Percentiles rank a stretch among this genome's conserved stretches.
Conservation (phyloP, 2,888 invertebrate species). For the Scrobipalpa costella region DNA sequence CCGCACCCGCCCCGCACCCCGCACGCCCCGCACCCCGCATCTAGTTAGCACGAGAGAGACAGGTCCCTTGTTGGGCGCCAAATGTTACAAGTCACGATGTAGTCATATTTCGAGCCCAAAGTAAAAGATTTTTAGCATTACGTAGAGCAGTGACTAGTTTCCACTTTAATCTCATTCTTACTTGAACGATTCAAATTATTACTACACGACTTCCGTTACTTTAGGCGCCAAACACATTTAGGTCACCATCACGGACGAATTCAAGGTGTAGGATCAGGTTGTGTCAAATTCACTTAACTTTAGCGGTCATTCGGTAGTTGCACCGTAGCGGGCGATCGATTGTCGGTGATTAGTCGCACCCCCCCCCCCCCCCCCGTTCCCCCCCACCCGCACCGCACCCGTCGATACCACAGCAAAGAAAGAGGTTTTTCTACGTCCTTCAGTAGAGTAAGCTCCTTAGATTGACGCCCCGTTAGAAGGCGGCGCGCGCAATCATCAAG, state of each 20-base stretch:
- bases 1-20: slow-evolving; percentile 25
- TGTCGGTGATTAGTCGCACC: slow-evolving; percentile 16
- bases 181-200: neutral
- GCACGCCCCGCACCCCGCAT: slow-evolving; percentile 25
- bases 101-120: neutral
- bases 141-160: neutral
- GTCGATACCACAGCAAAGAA: slow-evolving; percentile 23
- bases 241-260: slow-evolving; percentile 34
- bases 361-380: slow-evolving; percentile 18
- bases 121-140: neutral
- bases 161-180: neutral
- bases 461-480: neutral
- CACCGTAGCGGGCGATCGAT: slow-evolving; percentile 21
- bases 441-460: neutral
- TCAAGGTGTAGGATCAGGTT: slow-evolving; percentile 36
- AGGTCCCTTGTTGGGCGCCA: slow-evolving; percentile 15
- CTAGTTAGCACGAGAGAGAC: slow-evolving; percentile 26
- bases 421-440: slow-evolving; percentile 12
- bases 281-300: slow-evolving; percentile 41
- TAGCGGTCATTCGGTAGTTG: slow-evolving; percentile 39
- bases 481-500: slow-evolving; percentile 10
- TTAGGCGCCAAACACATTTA: slow-evolving; percentile 22
- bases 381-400: slow-evolving; percentile 23
- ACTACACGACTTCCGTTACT: neutral
- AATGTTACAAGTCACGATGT: neutral